A percentile compares a stretch with the other conserved stretches of the same genome.
These are phyloP conservation scores for Platypus cylindrus DNA, from an alignment of 2,888 invertebrate genomes.

Conservation along the genomic window DNA sequence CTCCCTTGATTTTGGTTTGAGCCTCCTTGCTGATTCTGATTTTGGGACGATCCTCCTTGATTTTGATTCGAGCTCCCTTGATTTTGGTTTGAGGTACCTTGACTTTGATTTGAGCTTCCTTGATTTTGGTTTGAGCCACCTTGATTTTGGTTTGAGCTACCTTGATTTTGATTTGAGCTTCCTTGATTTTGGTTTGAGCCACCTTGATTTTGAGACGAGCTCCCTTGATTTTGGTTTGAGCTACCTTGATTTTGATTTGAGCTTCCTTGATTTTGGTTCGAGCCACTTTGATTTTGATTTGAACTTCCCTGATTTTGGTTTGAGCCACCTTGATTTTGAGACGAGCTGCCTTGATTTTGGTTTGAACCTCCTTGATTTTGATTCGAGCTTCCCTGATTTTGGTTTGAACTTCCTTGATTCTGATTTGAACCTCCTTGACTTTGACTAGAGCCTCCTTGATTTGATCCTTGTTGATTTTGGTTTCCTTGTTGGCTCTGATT, in stretches of 20 bases:
- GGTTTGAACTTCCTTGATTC: constrained; percentile 12
- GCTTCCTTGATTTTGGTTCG: constrained; percentile 2
- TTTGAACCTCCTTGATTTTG: constrained; percentile 14
- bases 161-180: constrained; percentile 13
- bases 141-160: constrained; percentile 6
- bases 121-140: constrained; percentile 8
- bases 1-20: constrained; percentile 5
- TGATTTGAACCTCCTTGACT: constrained; percentile 12
- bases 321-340: constrained; percentile 4
- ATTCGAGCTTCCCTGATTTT: constrained; percentile 9
- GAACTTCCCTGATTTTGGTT: constrained; percentile 6
- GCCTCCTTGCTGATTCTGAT: constrained; percentile 12
- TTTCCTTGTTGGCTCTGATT: constrained; percentile 10
- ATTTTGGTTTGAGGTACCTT: constrained; percentile 6
- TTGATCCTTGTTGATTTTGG: constrained; percentile 9
- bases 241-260: constrained; percentile 12
- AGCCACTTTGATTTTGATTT: constrained; percentile 1
- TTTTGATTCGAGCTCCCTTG: constrained; percentile 11
- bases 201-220: constrained; percentile 8
- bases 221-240: constrained; percentile 27
- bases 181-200: constrained; percentile 6
- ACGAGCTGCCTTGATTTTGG: constrained; percentile 12
- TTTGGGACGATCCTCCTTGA: constrained; percentile 12
- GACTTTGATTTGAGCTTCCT: constrained; percentile 8
- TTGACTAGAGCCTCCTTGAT: constrained; percentile 6